Evolutionary conservation across 2,888 invertebrate genomes (phyloP).

Genomic region (Boloria euphrosyne): DNA sequence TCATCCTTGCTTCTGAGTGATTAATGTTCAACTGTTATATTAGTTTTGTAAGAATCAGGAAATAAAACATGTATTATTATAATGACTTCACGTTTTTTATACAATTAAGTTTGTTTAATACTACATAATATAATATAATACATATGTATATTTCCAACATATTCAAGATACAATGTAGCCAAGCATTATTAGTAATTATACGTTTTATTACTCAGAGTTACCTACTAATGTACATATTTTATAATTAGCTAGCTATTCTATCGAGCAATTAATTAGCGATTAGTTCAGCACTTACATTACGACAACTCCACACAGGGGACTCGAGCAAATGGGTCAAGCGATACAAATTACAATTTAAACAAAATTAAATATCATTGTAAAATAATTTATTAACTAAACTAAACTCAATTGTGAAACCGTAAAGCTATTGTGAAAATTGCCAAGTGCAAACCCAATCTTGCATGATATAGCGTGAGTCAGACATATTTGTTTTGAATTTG

Average conservation of each 20-base stretch:
- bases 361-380: neutral
- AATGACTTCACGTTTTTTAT: constrained; percentile 16
- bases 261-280: constrained; percentile 39
- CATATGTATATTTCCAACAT: too few species aligned
- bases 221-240: too few species aligned
- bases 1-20: constrained; percentile 37
- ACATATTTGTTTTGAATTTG: constrained; percentile 46
- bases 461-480: constrained; percentile 54
- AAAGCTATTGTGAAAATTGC: constrained; percentile 7
- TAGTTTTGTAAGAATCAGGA: constrained; percentile 42
- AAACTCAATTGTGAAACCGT: constrained; percentile 23
- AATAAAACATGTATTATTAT: constrained; percentile 31
- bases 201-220: too few species aligned
- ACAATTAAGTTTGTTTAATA: neutral
- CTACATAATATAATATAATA: too few species aligned
- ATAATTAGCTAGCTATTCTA: neutral
- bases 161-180: too few species aligned
- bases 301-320: constrained; percentile 45
- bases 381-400: constrained; percentile 27
- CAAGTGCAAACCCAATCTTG: constrained; percentile 21
- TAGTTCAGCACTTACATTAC: constrained; percentile 37
- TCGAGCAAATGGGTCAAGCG: constrained; percentile 63
- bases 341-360: constrained; percentile 63
- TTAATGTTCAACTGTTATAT: constrained; percentile 45
- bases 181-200: too few species aligned